These are phyloP conservation scores for Helobdella robusta DNA, from an alignment of 2,888 invertebrate species.

Conservation along the genomic window DNA sequence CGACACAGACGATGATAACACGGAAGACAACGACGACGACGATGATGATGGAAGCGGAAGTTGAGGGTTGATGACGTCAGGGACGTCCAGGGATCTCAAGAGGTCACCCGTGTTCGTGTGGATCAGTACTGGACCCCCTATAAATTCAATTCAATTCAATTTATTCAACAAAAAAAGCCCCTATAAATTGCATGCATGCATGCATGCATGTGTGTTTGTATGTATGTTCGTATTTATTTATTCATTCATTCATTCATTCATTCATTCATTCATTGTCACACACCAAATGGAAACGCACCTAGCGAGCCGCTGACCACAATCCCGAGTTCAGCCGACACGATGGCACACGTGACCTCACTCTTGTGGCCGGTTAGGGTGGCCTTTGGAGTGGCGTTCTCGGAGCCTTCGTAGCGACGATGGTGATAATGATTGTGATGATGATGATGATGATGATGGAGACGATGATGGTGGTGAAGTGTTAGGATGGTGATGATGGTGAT, in stretches of 20 bases:
- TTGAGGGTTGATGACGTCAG: slow-evolving; percentile 43
- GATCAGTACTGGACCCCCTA: slow-evolving; percentile 91
- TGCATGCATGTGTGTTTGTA: no score
- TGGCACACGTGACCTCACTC: slow-evolving; percentile 84
- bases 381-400: slow-evolving; percentile 70
- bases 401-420: slow-evolving; percentile 36
- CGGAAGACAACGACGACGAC: no score
- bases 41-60: neutral
- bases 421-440: no score
- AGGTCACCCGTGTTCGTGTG: slow-evolving; percentile 96
- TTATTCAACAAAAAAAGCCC: no score
- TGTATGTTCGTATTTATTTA: neutral
- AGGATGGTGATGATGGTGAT: neutral
- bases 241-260: neutral
- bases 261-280: neutral
- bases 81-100: slow-evolving; percentile 76
- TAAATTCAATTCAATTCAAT: no score
- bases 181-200: no score
- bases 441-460: neutral
- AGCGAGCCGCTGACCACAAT: slow-evolving; percentile 87
- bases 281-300: slow-evolving; percentile 49
- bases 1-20: neutral
- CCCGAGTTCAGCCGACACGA: slow-evolving; percentile 93
- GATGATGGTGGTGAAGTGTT: neutral
- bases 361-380: slow-evolving; percentile 96